Evolutionary conservation across 2,797 vertebrate genomes (phyloP), one percentile per base, ranked within the genome.

Genomic region (Mormyrops boulengeri): DNA sequence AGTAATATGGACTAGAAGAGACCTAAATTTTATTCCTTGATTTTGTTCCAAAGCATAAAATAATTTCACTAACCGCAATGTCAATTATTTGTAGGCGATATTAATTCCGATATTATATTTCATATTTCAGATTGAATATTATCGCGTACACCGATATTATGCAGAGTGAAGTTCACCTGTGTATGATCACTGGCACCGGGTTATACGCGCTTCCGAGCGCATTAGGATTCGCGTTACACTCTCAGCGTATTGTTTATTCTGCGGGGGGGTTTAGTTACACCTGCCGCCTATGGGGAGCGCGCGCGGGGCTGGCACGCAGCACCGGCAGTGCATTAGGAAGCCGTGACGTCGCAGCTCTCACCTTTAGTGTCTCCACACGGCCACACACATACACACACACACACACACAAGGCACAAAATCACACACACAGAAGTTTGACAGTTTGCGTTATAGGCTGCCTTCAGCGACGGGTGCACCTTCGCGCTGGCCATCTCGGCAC

Each of bases 391-490:
- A 89, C 91, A 22, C 44, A 88, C 66, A 34, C 69, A 77, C 89
- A 89, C 92, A 14, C 34, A 89, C 66, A 60, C 90, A 89, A 49
- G 8, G 89, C 91, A 22, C 44, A 88, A 30, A 30, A 30, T 30
- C 66, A 34, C 69, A 77, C 89, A 89, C 92, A 14, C 34, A 89
- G 60, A 93, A 96, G 95, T 96, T 95, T 96, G 95, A 96, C 95
- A 95, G 95, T 93, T 89, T 66, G 55, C 92, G 88, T 87, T 88
- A 85, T 62, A 47, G 50, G 53, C 41, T 8, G 88, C 92, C 88
- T 85, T 88, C 30, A 89, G 87, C 90, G 88, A 50, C 80, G 87
- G 80, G 49, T 85, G 62, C 77, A 41, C 53, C 55, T 85, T 87
- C 91, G 55, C 89, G 88, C 14, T 87, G 41, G 3, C 19, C 60